A percentile compares a stretch with the other conserved stretches of the same genome.
phyloP scores from a whole-genome alignment of 2,113 vertebrate species.

The Takifugu bimaculatus region DNA sequence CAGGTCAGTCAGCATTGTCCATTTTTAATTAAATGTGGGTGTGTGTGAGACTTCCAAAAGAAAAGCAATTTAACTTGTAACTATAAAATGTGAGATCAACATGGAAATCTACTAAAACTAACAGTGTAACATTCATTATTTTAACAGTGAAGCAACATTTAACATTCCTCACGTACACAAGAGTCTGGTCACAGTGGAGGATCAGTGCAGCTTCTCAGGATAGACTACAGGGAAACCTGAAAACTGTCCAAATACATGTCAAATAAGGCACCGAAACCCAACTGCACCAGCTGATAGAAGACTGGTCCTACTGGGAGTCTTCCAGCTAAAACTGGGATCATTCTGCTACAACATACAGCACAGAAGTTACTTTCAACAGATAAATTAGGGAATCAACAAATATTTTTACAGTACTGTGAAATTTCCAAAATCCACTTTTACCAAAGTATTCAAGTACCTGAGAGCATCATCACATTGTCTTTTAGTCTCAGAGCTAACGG shows the following conservation, averaged over 20 bases:
- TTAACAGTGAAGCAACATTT: conserved; percentile 75
- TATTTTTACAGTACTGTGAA: conserved; percentile 67
- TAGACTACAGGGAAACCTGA: neutral
- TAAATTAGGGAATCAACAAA: conserved; percentile 9
- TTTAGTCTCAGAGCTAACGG: conserved; percentile 11
- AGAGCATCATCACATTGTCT: conserved; percentile 33
- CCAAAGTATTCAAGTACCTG: conserved; percentile 62
- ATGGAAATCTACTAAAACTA: conserved; percentile 67
- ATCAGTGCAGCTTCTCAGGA: neutral
- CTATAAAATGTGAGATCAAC: conserved; percentile 32
- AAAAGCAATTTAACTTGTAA: conserved; percentile 3
- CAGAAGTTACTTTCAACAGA: conserved; percentile 5
- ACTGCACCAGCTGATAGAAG: neutral
- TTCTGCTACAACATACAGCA: conserved; percentile 1
- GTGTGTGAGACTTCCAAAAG: conserved; percentile 9
- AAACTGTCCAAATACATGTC: neutral
- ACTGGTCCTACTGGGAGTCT: neutral
- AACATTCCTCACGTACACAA: conserved; percentile 53
- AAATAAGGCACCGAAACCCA: conserved; percentile 16
- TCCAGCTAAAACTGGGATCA: too few species aligned
- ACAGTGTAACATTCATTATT: conserved; percentile 74
- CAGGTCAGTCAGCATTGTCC: neutral
- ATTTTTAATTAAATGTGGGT: conserved; percentile 37
- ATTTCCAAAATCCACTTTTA: conserved; percentile 15
- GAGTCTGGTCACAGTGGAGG: conserved; percentile 20